phyloP scores from a whole-genome alignment of 2,888 invertebrate species.

The Sphinx pinastri region DNA sequence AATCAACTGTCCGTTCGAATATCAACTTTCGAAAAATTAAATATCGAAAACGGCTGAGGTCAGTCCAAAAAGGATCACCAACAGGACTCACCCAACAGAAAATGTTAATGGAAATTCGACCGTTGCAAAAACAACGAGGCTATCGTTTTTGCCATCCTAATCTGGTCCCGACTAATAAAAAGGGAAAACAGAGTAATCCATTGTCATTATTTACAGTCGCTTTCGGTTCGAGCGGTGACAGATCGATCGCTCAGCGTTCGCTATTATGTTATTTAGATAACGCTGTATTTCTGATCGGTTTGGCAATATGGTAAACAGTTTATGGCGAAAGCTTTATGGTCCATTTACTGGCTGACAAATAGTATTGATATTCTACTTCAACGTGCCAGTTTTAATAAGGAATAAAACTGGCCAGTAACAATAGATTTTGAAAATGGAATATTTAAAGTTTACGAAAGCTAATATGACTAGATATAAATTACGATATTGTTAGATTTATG shows the following conservation, averaged over 20 bases:
- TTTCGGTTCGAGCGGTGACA: slow-evolving; percentile 48
- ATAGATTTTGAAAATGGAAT: no score
- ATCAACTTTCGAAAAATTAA: neutral
- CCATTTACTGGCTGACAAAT: no score
- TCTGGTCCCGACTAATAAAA: slow-evolving; percentile 62
- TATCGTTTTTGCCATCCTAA: slow-evolving; percentile 65
- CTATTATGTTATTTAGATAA: slow-evolving; percentile 34
- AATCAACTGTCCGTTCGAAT: neutral
- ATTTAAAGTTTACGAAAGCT: no score
- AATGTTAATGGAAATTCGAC: slow-evolving; percentile 67
- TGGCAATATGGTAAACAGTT: neutral
- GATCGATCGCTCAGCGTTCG: slow-evolving; percentile 47
- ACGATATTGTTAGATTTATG: no score
- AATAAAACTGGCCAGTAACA: no score
- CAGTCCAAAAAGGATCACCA: slow-evolving; percentile 17
- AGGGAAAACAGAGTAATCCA: slow-evolving; percentile 57
- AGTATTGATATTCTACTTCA: no score
- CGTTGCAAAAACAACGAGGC: slow-evolving; percentile 65
- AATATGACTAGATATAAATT: no score
- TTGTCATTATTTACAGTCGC: slow-evolving; percentile 67
- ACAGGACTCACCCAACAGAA: slow-evolving; percentile 58
- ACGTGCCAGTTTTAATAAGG: no score
- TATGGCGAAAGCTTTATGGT: no score
- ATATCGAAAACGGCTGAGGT: slow-evolving; percentile 15
- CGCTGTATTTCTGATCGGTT: slow-evolving; percentile 11